Evolutionary conservation across 23 tunicate species (phyloP), one percentile per base, ranked within the genome.

Genomic region (Phallusia fumigata): DNA sequence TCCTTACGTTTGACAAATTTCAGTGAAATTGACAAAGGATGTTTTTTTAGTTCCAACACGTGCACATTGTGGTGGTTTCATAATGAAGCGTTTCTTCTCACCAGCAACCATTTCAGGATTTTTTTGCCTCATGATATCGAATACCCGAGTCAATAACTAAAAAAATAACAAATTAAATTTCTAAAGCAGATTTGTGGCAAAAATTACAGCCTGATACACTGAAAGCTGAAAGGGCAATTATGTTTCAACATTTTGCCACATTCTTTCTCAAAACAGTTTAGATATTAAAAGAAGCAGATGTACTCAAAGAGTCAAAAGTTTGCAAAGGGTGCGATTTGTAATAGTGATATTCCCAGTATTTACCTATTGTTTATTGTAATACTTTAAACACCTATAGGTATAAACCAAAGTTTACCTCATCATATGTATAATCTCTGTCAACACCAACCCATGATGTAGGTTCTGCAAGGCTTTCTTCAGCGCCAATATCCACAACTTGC

Each of bases 21-120:
- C 97, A 15, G 87, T 84, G 50, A 95, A 95, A 52, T 95, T 95
- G 76, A 87, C 82, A 72, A 95, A 95, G 32, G 93, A 90, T 19
- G 99, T 95, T 76, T 95, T 96, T 84, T 95, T 96, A 0, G 99
- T 96, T 19, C 99, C 99, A 13, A 96, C 96, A 18, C 99, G 74
- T 31, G 99, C 99, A 64, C 96, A 88, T 76, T 96, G 96, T 19
- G 99, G 99, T 13, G 99, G 99, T 64, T 82, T 88, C 93, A 96
- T 91, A 36, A 91, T 80, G 64, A 96, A 88, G 69, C 92, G 85
- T 80, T 91, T 93, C 73, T 87, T 87, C 34, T 88, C 93, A 12
- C 97, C 99, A 32, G 90, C 88, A 26, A 93, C 87, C 89, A 87
- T 87, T 49, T 87, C 90, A 13, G 99, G 99, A 76, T 96, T 96